Evolutionary conservation across 2,888 invertebrate species (phyloP), one percentile per base, ranked within the genome.

Genomic region (Eupithecia tripunctaria): DNA sequence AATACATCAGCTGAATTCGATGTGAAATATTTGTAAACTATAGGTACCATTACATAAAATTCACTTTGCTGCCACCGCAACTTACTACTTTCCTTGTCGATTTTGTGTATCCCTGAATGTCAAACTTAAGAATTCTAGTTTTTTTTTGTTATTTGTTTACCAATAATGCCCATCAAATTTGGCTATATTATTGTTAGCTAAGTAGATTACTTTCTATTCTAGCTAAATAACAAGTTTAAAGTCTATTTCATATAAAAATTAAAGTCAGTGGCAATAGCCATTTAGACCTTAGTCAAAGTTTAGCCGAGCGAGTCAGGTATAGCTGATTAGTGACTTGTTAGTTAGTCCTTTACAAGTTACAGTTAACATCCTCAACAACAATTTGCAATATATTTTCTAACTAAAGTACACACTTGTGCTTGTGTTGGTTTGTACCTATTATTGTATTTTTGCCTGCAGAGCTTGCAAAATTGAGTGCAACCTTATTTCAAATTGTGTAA

Each of bases 321-420:
- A 38, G 67, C 71, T 71, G 47, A 71, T 71, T 71, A 71, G 67
- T 62, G 47, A 62, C 62, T 67, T 43, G 67, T 67, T 67, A 67
- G 67, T 67, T 67, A 67, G 67, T 67, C 59, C 70, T 60, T 59
- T 62, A n/a, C 14, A 56, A 59, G 27, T 66, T 32, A 21, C 14
- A 38, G 64, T 21, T 1, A 8, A 29, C n/a, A 64, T 64, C 38
- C 64, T 64, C 64, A 64, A 64, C 38, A 36, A 56, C 51, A 21
- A 21, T 51, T 0, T 12, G 18, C 51, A 21, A 51, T 51, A 51
- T 47, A 51, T 21, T 51, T 51, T 21, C 21, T 51, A 21, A 51
- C 51, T 21, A 21, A 47, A 7, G 47, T n/a, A n/a, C n/a, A n/a
- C 8, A 47, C 47, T 47, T 43, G 47, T 51, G 47, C 21, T 47